These are phyloP conservation scores for Anorthoa munda DNA, from an alignment of 2,888 invertebrate genomes.

Conservation along the genomic window DNA sequence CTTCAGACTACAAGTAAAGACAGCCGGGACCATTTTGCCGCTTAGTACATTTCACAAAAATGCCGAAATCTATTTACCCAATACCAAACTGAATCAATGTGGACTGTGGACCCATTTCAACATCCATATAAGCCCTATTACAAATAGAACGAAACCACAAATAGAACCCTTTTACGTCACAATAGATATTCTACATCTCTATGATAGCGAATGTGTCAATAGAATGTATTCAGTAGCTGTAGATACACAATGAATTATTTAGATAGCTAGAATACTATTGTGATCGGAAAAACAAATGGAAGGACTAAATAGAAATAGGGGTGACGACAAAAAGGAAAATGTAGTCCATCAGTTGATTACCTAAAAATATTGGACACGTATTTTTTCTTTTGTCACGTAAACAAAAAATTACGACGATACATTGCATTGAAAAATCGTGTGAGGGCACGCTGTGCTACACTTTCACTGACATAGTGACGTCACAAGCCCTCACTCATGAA, in stretches of 20 bases:
- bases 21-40: neutral
- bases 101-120: neutral
- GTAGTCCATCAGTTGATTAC: too few species aligned
- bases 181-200: conserved; percentile 3
- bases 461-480: too few species aligned
- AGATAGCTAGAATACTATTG: neutral
- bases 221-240: neutral
- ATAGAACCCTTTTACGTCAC: conserved; percentile 20
- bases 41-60: neutral
- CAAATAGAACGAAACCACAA: conserved; percentile 17
- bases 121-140: conserved; percentile 8
- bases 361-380: too few species aligned
- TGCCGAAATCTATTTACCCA: neutral
- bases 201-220: conserved; percentile 9
- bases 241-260: neutral
- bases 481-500: too few species aligned
- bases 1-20: too few species aligned
- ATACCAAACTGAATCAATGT: neutral
- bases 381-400: too few species aligned
- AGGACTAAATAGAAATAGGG: too few species aligned
- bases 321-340: too few species aligned
- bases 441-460: too few species aligned
- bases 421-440: too few species aligned
- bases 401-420: too few species aligned
- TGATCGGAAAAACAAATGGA: neutral